Evolutionary conservation across 2,797 vertebrate genomes (phyloP).

Genomic region (Catostomus latipinnis): DNA sequence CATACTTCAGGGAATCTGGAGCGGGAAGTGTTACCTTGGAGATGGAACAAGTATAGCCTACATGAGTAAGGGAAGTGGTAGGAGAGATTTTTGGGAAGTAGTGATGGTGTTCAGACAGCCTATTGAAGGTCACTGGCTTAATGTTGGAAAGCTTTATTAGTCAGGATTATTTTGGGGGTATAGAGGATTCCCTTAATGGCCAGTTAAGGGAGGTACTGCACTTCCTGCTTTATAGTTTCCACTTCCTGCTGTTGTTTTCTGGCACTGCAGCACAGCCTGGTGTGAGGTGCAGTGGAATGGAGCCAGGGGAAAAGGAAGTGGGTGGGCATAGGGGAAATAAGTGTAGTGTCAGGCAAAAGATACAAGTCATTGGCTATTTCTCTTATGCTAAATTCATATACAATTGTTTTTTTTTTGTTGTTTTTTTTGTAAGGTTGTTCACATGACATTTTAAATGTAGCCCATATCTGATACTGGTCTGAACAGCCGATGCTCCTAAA

Average conservation of each 20-base stretch:
- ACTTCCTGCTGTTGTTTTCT: constrained; percentile 67
- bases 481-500: too few species aligned
- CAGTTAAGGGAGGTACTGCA: constrained; percentile 47
- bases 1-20: constrained; percentile 39
- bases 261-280: constrained; percentile 25
- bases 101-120: neutral
- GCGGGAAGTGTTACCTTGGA: constrained; percentile 42
- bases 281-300: constrained; percentile 32
- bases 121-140: constrained; percentile 26
- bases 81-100: constrained; percentile 46
- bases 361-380: too few species aligned
- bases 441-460: too few species aligned
- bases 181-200: constrained; percentile 61
- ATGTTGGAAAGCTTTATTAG: constrained; percentile 36
- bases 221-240: constrained; percentile 64
- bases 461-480: too few species aligned
- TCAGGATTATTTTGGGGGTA: constrained; percentile 60
- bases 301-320: constrained; percentile 45
- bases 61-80: constrained; percentile 23
- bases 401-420: too few species aligned
- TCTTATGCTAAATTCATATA: too few species aligned
- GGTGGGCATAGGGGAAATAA: constrained; percentile 24
- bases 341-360: neutral
- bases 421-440: too few species aligned
- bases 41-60: constrained; percentile 26